Evolutionary conservation across 1,140 invertebrate species (phyloP).

Genomic region (Drosophila saltans): DNA sequence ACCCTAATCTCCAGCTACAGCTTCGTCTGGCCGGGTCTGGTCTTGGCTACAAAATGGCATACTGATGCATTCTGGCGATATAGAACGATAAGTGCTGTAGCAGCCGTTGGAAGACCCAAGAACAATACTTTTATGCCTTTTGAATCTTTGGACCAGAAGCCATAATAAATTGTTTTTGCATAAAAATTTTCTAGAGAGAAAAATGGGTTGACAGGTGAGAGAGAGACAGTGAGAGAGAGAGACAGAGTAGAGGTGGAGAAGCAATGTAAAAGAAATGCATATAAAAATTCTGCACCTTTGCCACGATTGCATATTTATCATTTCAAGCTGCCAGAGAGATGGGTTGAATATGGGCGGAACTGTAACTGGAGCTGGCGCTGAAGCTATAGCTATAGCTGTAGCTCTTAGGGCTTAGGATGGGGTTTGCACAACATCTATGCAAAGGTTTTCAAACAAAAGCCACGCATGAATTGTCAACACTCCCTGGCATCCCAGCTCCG

Average conservation of each 20-base stretch:
- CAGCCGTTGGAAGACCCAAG: constrained; percentile 44
- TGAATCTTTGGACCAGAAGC: constrained; percentile 38
- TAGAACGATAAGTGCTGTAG: constrained; percentile 64
- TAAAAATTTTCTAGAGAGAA: constrained; percentile 59
- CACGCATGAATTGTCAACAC: constrained; percentile 67
- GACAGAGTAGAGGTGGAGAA: background rate
- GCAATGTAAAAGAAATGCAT: constrained; percentile 57
- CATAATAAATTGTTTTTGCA: constrained; percentile 76
- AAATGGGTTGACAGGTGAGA: constrained; percentile 46
- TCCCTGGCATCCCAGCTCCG: constrained; percentile 30
- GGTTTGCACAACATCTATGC: constrained; percentile 24
- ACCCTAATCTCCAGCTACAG: background rate
- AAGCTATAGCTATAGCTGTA: background rate
- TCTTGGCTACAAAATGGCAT: constrained; percentile 46
- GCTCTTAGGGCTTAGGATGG: constrained; percentile 7
- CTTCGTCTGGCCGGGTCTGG: background rate
- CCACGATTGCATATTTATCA: constrained; percentile 74
- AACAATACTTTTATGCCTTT: constrained; percentile 64
- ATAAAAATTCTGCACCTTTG: constrained; percentile 74
- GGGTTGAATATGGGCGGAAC: background rate
- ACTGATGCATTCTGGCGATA: constrained; percentile 26
- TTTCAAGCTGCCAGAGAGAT: constrained; percentile 56
- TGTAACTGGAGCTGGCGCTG: background rate
- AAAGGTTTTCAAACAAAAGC: constrained; percentile 45
- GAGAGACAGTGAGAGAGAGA: background rate